Base-by-base conservation (phyloP, 2,113 vertebrate species). In the Halcyon senegalensis region DNA sequence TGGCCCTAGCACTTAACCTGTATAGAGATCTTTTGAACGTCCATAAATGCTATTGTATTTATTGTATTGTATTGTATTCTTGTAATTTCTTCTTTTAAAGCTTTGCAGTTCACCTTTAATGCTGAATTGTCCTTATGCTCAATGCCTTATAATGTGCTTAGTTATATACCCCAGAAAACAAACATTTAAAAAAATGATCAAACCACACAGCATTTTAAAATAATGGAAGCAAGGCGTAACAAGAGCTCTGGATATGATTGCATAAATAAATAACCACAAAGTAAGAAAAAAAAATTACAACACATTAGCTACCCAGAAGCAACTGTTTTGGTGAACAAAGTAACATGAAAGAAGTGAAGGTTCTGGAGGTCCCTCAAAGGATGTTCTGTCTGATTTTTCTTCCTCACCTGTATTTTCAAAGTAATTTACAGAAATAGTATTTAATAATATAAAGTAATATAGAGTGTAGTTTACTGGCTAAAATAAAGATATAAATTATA, bases 71-170 rank as follows among this genome's bases (percentile, higher is more conserved):
- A n/a, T n/a, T n/a, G n/a, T n/a, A n/a, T 10, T 78, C 25, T 50
- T 41, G 8, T 0, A 33, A 50, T 37, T 79, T 62, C 20, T 83
- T 87, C 33, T 77, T 87, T 67, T 33, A 85, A 91, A 86, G 87
- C 89, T 94, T 91, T 96, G 95, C 75, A 88, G 35, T 91, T 73
- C 50, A 67, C 87, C 82, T 92, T 92, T 92, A 93, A 92, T 1
- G 20, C 79, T 74, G 78, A 95, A 87, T 81, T 19, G 15, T 55
- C 67, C 63, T 91, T 85, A 69, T 24, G 13, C n/a, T 89, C 76
- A 59, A 63, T 23, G 33, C 27, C 39, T 84, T 64, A 43, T 5
- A 17, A 72, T 33, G 23, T 44, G 16, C 43, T 87, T 50, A 62
- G 46, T 75, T 84, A 81, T 37, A 55, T 7, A 70, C 0, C 7